Base-by-base conservation (phyloP, 2,797 vertebrate species). In the Sebastes diploproa region DNA sequence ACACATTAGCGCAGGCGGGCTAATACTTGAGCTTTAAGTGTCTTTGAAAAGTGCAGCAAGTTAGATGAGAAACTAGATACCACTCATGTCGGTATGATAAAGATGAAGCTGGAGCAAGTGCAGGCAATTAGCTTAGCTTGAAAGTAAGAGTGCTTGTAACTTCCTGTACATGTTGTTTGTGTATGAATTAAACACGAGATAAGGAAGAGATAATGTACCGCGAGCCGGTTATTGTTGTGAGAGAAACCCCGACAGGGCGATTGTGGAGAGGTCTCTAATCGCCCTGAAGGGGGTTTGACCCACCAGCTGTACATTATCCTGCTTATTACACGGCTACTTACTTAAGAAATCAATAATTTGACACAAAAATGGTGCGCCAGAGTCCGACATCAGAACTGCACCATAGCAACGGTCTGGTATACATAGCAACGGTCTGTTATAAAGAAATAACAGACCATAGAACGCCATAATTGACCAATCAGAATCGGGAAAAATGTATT, bases 301-400 rank as follows among this genome's bases (percentile, higher is more conserved):
- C 12, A 13, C 36, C 0, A 38, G 36, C 36, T 38, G 36, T 38
- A 38, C 36, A 38, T 38, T 13, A 13, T 13, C 36, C 2, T 0
- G 12, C 36, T 38, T 38, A 38, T 13, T 38, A 38, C 36, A 36
- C 12, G 0, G 4, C 36, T 38, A 38, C 36, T 38, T 38, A 38
- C 12, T 38, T 38, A 38, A 38, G 12, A 38, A 38, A 38, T 38
- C 12, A 38, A 38, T 13, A 0, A 38, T 38, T 38, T 38, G 36
- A 38, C 36, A 38, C 12, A 38, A 0, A 38, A 38, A 38, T 38
- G 0, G 36, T 38, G 4, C 36, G 0, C 0, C 36, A 38, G 36
- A 38, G 36, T 38, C 36, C 36, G 12, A 38, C 36, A 38, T 38
- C 0, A 38, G 36, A 13, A 38, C 36, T 38, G 36, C 12, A 0